Percentiles rank a stretch among this genome's conserved stretches.
Conservation (phyloP, 1,140 invertebrate species). For the Gerris buenoi region DNA sequence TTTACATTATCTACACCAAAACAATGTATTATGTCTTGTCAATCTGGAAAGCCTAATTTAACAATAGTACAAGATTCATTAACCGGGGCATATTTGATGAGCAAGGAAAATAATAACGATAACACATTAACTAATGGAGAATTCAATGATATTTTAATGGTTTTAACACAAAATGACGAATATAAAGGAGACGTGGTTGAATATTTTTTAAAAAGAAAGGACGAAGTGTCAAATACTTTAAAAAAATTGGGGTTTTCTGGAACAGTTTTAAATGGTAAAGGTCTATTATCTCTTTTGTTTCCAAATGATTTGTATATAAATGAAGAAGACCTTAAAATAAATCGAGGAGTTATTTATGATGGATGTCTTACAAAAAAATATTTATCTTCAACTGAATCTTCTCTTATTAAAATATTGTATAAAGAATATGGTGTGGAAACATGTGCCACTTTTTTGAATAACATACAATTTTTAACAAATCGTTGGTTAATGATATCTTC, state of each 20-base stretch:
- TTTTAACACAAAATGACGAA: conserved; percentile 42
- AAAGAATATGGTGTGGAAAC: background rate
- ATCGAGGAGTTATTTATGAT: background rate
- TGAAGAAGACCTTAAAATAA: background rate
- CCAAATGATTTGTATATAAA: background rate
- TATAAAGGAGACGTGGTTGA: conserved; percentile 32
- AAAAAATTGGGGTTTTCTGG: background rate
- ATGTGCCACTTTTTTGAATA: background rate
- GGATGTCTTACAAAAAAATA: background rate
- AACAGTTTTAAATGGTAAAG: background rate
- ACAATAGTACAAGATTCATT: conserved; percentile 79
- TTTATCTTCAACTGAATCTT: background rate
- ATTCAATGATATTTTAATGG: conserved; percentile 68
- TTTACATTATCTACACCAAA: conserved; percentile 58
- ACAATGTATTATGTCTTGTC: conserved; percentile 94
- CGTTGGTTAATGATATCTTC: background rate
- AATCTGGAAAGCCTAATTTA: conserved; percentile 88
- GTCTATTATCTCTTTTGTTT: background rate
- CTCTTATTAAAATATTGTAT: background rate
- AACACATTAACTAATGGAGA: conserved; percentile 70
- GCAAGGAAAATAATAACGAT: conserved; percentile 77
- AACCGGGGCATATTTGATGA: conserved; percentile 67
- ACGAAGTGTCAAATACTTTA: background rate
- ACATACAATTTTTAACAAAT: background rate
- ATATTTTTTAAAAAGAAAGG: background rate